phyloP scores from a whole-genome alignment of 1,140 invertebrate genomes.

The Sycobia sp. region DNA sequence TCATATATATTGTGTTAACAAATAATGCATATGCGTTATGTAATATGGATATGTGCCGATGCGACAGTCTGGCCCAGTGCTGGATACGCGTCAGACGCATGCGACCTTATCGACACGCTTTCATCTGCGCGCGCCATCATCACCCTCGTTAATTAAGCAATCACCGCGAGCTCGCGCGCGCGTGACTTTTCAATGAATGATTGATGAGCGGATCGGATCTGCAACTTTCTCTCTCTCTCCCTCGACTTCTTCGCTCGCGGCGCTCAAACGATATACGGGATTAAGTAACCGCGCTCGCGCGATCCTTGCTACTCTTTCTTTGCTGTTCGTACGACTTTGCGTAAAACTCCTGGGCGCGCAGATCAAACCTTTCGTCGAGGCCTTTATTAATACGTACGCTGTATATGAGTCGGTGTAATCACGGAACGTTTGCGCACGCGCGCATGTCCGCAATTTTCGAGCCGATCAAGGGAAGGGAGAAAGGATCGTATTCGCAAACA shows the following conservation, averaged over 20 bases:
- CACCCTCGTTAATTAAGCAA: conserved; percentile 49
- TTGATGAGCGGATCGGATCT: conserved; percentile 45
- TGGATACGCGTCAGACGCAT: too few relatives aligned
- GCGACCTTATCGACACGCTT: conserved; percentile 17
- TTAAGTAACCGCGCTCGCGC: background rate
- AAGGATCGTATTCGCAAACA: conserved; percentile 29
- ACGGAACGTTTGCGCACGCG: background rate
- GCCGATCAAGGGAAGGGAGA: background rate
- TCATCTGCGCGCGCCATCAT: conserved; percentile 3
- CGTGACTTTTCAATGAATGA: conserved; percentile 50
- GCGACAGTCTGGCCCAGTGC: too few relatives aligned
- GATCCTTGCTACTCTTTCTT: too few relatives aligned
- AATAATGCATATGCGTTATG: too few relatives aligned
- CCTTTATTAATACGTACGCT: conserved; percentile 11
- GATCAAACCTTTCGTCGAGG: too few relatives aligned
- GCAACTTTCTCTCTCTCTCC: background rate
- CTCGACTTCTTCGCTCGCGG: background rate
- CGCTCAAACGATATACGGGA: background rate
- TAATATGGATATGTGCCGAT: too few relatives aligned
- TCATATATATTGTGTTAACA: too few relatives aligned
- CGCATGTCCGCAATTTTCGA: conserved; percentile 18
- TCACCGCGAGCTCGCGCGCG: conserved; percentile 46
- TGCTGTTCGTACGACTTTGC: conserved; percentile 25
- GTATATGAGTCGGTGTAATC: too few relatives aligned
- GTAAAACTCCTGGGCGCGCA: background rate